Conservation (phyloP, 1,140 invertebrate species). For the Nixonia krombeini region DNA sequence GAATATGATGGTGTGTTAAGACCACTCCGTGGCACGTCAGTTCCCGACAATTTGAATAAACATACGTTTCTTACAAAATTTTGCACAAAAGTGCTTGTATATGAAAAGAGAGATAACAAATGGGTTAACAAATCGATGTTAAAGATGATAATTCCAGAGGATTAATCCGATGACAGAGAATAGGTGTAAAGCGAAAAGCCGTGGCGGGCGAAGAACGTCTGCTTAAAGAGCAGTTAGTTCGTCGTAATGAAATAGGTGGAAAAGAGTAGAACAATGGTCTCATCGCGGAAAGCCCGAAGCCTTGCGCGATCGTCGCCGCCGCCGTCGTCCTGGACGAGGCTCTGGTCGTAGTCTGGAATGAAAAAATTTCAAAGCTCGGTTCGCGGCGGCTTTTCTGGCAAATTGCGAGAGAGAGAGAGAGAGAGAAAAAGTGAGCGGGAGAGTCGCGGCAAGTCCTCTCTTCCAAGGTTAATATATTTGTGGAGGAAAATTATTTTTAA, state of each 20-base stretch:
- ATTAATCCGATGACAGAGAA: too few relatives aligned
- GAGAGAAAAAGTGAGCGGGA: slow-evolving; percentile 7
- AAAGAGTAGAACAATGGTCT: slow-evolving; percentile 21
- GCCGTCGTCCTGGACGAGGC: slow-evolving; percentile 13
- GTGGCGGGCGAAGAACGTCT: slow-evolving; percentile 20
- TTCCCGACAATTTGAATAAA: too few relatives aligned
- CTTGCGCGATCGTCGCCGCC: slow-evolving; percentile 14
- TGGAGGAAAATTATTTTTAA: slow-evolving; percentile 53
- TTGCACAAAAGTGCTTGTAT: too few relatives aligned
- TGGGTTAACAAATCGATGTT: too few relatives aligned
- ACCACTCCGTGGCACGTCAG: too few relatives aligned
- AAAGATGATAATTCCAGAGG: too few relatives aligned
- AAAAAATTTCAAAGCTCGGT: slow-evolving; percentile 32
- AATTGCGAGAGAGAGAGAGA: slow-evolving; percentile 39
- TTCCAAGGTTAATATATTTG: slow-evolving; percentile 52
- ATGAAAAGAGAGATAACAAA: too few relatives aligned
- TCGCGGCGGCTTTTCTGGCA: slow-evolving; percentile 19
- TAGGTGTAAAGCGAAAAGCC: too few relatives aligned
- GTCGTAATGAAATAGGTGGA: slow-evolving; percentile 40
- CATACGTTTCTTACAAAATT: too few relatives aligned
- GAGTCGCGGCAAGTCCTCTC: slow-evolving; percentile 8
- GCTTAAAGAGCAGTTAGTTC: slow-evolving; percentile 28
- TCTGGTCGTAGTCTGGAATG: too few relatives aligned
- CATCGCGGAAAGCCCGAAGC: slow-evolving; percentile 30
- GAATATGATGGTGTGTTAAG: too few relatives aligned